phyloP scores from a whole-genome alignment of 2,113 vertebrate species.

The Takifugu bimaculatus region DNA sequence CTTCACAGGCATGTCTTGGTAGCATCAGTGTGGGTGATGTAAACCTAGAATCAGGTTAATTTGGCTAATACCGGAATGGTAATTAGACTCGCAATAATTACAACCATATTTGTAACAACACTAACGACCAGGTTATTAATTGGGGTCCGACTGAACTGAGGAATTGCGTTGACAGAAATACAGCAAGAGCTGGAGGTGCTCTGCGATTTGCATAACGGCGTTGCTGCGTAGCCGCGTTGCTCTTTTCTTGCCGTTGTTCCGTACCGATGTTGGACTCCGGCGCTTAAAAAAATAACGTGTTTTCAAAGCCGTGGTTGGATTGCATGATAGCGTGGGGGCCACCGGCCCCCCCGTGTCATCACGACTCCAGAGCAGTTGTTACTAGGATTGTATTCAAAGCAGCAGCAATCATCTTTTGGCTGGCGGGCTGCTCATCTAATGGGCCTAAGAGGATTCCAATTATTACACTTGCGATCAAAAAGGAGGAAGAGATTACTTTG shows the following conservation, averaged over 20 bases:
- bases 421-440: constrained; percentile 73
- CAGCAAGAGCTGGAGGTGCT: constrained; percentile 11
- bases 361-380: constrained; percentile 62
- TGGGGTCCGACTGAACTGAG: constrained; percentile 36
- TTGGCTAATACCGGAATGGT: constrained; percentile 79
- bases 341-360: constrained; percentile 57
- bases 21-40: constrained; percentile 81
- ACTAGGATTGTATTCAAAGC: constrained; percentile 69
- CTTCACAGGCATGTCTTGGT: constrained; percentile 83
- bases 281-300: too few relatives aligned
- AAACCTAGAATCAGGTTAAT: constrained; percentile 86
- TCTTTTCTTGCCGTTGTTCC: constrained; percentile 38
- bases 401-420: constrained; percentile 68
- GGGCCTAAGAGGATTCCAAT: constrained; percentile 76
- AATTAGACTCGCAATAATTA: constrained; percentile 69
- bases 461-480: constrained; percentile 77
- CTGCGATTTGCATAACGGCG: constrained; percentile 46
- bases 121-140: constrained; percentile 51
- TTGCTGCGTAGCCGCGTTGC: constrained; percentile 44
- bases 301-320: background rate
- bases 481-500: constrained; percentile 64
- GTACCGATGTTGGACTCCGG: constrained; percentile 47
- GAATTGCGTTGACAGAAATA: constrained; percentile 25
- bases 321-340: constrained; percentile 32
- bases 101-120: constrained; percentile 61